Percentiles rank a stretch among this genome's conserved stretches.
Evolutionary conservation across 2,888 invertebrate species (phyloP).

Genomic region (Encarsia formosa): DNA sequence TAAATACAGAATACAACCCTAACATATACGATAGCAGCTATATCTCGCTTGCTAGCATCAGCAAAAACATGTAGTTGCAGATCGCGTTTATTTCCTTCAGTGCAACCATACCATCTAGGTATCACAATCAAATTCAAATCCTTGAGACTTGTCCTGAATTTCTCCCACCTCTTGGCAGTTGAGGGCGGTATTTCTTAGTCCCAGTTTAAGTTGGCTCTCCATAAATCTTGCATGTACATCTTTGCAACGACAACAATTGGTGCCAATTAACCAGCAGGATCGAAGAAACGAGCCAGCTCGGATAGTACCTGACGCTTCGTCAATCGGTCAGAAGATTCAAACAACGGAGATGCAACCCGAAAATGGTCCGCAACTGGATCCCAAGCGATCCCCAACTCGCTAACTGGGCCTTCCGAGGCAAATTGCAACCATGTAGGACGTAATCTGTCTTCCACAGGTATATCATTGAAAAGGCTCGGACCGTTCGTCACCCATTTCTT

Average conservation of each 20-base stretch:
- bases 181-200: too few species aligned
- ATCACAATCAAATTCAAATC: too few species aligned
- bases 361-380: background rate
- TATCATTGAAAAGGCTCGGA: background rate
- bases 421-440: constrained; percentile 1
- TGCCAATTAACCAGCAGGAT: background rate
- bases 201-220: background rate
- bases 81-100: too few species aligned
- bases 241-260: background rate
- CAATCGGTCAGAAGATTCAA: background rate
- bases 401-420: background rate
- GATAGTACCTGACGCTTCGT: background rate
- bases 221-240: constrained; percentile 3
- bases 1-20: too few species aligned
- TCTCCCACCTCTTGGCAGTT: too few species aligned
- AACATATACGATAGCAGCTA: too few species aligned
- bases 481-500: constrained; percentile 7
- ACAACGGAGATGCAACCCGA: background rate
- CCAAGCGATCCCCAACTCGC: constrained; percentile 4
- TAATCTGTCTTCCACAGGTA: background rate
- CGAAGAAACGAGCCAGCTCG: background rate
- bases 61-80: too few species aligned
- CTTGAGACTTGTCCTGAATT: too few species aligned
- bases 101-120: too few species aligned
- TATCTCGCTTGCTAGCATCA: too few species aligned